These are phyloP conservation scores for Oophaga sylvatica DNA, from an alignment of 2,797 vertebrate species.

Conservation along the genomic window DNA sequence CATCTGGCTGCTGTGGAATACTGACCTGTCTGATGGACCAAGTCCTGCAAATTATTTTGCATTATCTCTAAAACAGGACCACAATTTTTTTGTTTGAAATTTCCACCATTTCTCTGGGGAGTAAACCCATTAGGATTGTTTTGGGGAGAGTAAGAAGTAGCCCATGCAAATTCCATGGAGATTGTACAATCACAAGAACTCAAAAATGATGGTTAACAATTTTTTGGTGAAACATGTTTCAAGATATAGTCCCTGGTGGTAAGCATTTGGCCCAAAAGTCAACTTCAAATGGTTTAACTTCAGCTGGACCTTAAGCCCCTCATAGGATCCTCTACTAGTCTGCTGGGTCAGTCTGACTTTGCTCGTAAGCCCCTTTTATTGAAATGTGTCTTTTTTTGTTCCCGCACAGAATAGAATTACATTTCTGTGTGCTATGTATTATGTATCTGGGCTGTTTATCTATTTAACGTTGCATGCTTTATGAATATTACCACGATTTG, in stretches of 20 bases:
- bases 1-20: too few species aligned
- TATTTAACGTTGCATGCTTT: conserved; percentile 1
- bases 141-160: too few species aligned
- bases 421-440: background rate
- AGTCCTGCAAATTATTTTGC: too few species aligned
- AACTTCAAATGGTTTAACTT: background rate
- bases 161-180: too few species aligned
- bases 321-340: background rate
- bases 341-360: background rate
- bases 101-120: too few species aligned
- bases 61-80: too few species aligned
- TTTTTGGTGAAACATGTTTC: too few species aligned
- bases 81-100: too few species aligned
- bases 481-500: background rate
- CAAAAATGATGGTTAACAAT: too few species aligned
- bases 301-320: background rate
- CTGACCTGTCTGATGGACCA: too few species aligned
- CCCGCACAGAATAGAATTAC: background rate
- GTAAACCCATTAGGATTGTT: too few species aligned
- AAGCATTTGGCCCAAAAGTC: background rate
- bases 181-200: too few species aligned
- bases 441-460: background rate
- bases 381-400: background rate
- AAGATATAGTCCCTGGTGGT: background rate
- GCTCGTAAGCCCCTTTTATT: background rate